Evolutionary conservation across 2,888 invertebrate species (phyloP), one percentile per base, ranked within the genome.

Genomic region (Scaptomyza cyrtandrae): DNA sequence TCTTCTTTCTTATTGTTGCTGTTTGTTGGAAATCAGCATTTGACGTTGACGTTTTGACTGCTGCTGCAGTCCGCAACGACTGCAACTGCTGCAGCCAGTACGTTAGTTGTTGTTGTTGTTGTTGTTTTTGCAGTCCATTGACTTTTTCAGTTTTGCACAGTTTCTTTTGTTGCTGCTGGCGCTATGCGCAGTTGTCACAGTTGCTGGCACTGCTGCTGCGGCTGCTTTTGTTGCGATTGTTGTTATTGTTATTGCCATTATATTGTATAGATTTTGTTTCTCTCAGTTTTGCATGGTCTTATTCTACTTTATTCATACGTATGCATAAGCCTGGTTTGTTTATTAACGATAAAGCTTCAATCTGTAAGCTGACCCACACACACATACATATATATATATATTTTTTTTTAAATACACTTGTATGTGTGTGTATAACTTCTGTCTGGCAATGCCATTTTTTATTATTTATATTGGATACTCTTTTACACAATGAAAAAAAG

Each of bases 11-110:
- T 52, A 56, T 39, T 39, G 7, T 41, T 39, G 14, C 7, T 16
- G 16, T 3, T 41, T 45, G 49, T 70, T 73, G 67, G 65, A 76
- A 70, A 67, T 80, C 80, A 69, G 71, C 71, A 75, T 61, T 73
- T 78, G 85, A 71, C 74, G 77, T 74, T 69, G 76, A 76, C 74
- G 65, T 70, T 84, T 80, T 75, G 85, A 78, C 81, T 71, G 65
- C 60, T 63, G 61, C 58, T 16, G 54, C 48, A 35, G 35, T 35
- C 13, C 41, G 59, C 55, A 56, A 54, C 56, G 14, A 49, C 50
- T 45, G 62, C 35, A 45, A 53, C 61, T 57, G 59, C 43, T 37
- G 37, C 55, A 43, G 59, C 27, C 66, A 63, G 63, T 37, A 39
- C 49, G 70, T 44, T 70, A 59, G 27, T 52, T 3, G 24, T 24